Evolutionary conservation across 1,140 invertebrate genomes (phyloP), one percentile per base, ranked within the genome.

Genomic region (Meloidogyne floridensis): DNA sequence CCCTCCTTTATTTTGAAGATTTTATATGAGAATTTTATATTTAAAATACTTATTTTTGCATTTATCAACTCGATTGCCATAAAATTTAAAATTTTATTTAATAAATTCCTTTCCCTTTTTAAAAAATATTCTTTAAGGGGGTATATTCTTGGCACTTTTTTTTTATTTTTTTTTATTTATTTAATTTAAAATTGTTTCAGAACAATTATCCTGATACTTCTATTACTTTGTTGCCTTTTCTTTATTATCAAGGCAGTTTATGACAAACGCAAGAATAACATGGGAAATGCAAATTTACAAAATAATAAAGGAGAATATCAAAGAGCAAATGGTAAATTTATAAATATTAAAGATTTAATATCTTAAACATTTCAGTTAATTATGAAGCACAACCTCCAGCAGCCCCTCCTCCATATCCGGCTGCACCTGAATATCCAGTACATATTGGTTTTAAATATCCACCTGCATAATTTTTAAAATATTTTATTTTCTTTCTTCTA

Each of bases 291-390:
- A 65, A 65, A n/a, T 65, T n/a, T 18, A 6, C 15, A 65, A n/a
- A 15, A 18, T n/a, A 65, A 18, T 5, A 79, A 32, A 13, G 72
- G 59, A n/a, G 72, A 79, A 47, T 79, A 79, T 72, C 77, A 79
- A 47, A 65, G 72, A 51, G 77, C 65, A 7, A 69, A 79, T 72
- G 77, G 77, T 79, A 15, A 43, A 54, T 42, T 75, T 54, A 54
- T n/a, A 8, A 32, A 47, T 53, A 42, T 42, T 75, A n/a, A n/a
- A 13, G 15, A 43, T 54, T 47, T 11, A 11, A 8, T n/a, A 47
- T 56, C 9, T 51, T 59, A 51, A 56, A 56, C 9, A 5, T 32
- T 42, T 20, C 9, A 77, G 75, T 77, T 43, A 56, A 42, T 18
- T 77, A 77, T 51, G 7, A 54, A 13, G 75, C 13, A 77, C 75